Evolutionary conservation across 1,140 invertebrate species (phyloP).

Genomic region (Sinonovacula constricta): DNA sequence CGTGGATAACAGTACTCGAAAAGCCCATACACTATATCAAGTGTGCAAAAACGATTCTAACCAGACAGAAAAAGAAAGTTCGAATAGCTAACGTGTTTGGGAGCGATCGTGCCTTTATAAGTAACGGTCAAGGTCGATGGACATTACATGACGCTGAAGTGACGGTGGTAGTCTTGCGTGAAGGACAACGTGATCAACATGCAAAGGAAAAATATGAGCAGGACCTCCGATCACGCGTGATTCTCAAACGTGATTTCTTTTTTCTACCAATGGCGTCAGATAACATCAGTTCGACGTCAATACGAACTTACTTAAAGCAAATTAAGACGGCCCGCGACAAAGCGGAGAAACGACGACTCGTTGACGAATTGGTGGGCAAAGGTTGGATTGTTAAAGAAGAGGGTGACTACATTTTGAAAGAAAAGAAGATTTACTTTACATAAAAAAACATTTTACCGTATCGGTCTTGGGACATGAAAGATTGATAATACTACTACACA

Average conservation of each 20-base stretch:
- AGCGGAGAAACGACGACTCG: too few relatives aligned
- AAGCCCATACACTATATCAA: not conserved
- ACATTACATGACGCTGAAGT: not conserved
- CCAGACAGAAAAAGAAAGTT: not conserved
- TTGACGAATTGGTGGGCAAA: too few relatives aligned
- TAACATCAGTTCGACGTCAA: not conserved
- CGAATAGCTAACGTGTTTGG: not conserved
- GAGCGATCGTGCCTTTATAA: not conserved
- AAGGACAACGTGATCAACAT: not conserved
- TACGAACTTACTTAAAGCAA: too few relatives aligned
- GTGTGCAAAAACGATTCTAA: not conserved
- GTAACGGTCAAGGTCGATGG: not conserved
- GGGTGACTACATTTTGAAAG: too few relatives aligned
- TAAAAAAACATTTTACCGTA: too few relatives aligned
- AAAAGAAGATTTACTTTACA: too few relatives aligned
- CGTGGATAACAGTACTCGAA: not conserved
- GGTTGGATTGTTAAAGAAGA: too few relatives aligned
- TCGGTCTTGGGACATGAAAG: too few relatives aligned
- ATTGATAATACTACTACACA: too few relatives aligned
- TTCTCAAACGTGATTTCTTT: not conserved
- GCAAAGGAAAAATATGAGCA: not conserved
- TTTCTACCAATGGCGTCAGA: not conserved
- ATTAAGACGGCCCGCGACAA: too few relatives aligned
- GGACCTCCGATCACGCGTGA: not conserved
- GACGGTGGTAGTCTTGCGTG: not conserved